These are phyloP conservation scores for Pachyrhynchus sulphureomaculatus DNA, from an alignment of 1,140 invertebrate genomes.

Conservation along the genomic window DNA sequence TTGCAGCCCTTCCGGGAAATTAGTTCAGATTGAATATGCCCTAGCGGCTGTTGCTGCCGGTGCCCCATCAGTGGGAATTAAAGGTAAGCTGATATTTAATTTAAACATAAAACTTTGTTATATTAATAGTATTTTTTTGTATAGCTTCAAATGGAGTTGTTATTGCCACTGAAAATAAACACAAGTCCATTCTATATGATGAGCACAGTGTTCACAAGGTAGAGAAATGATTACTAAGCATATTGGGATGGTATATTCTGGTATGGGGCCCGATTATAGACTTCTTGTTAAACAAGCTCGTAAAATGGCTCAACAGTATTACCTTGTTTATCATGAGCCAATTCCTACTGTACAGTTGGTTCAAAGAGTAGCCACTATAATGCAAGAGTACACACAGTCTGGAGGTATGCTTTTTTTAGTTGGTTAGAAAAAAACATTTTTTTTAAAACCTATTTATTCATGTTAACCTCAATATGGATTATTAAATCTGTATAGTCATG, in stretches of 20 bases:
- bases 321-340: slow-evolving; percentile 86
- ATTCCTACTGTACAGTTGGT: slow-evolving; percentile 97
- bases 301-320: slow-evolving; percentile 97
- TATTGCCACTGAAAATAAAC: slow-evolving; percentile 98
- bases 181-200: slow-evolving; percentile 95
- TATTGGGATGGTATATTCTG: slow-evolving; percentile 98
- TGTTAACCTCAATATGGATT: too few species aligned
- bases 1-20: slow-evolving; percentile 94
- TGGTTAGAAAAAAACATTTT: too few species aligned
- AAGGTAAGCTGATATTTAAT: slow-evolving; percentile 64
- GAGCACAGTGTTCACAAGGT: slow-evolving; percentile 96
- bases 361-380: slow-evolving; percentile 92
- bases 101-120: slow-evolving; percentile 2
- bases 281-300: slow-evolving; percentile 91
- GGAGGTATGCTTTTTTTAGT: slow-evolving; percentile 59
- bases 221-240: slow-evolving; percentile 89
- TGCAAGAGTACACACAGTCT: slow-evolving; percentile 99
- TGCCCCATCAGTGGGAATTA: slow-evolving; percentile 98
- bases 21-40: slow-evolving; percentile 99
- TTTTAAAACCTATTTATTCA: too few species aligned
- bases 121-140: slow-evolving; percentile 43
- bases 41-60: slow-evolving; percentile 97
- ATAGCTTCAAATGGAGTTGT: slow-evolving; percentile 91
- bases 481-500: too few species aligned
- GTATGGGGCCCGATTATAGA: slow-evolving; percentile 89